A percentile compares a stretch with the other conserved stretches of the same genome.
phyloP scores from a whole-genome alignment of 2,888 invertebrate genomes.

The Rotaria magnacalcarata region DNA sequence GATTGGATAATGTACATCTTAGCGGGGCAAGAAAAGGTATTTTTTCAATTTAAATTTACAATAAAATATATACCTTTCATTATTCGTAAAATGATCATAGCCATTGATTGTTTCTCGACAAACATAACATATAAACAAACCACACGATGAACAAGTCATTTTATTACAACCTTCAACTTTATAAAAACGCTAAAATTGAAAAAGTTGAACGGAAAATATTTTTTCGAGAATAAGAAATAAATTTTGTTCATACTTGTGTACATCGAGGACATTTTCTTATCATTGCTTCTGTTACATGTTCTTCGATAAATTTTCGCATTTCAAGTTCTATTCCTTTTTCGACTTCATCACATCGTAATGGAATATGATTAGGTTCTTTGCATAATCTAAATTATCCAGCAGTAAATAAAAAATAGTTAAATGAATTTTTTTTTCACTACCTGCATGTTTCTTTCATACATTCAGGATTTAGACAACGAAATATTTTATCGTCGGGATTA shows the following conservation, averaged over 20 bases:
- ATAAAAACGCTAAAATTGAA: constrained; percentile 58
- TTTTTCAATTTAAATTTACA: no score
- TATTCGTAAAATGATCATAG: constrained; percentile 63
- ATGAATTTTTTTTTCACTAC: constrained; percentile 15
- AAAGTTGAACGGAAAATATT: background rate
- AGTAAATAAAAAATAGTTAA: no score
- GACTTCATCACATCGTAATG: constrained; percentile 62
- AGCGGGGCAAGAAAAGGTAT: no score
- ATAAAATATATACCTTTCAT: constrained; percentile 5
- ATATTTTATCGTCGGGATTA: constrained; percentile 59
- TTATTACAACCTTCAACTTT: constrained; percentile 65
- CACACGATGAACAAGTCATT: constrained; percentile 63
- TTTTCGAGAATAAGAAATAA: background rate
- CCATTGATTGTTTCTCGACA: constrained; percentile 62
- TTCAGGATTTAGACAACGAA: constrained; percentile 64
- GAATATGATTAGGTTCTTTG: constrained; percentile 63
- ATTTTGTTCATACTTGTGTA: constrained; percentile 48
- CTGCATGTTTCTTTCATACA: constrained; percentile 65
- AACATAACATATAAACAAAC: constrained; percentile 64
- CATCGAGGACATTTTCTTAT: constrained; percentile 57
- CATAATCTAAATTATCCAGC: constrained; percentile 53
- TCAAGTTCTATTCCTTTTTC: constrained; percentile 60
- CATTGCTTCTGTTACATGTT: constrained; percentile 63
- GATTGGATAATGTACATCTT: constrained; percentile 50
- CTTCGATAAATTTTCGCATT: constrained; percentile 62